A percentile compares a stretch with the other conserved stretches of the same genome.
Conservation (phyloP, 2,888 invertebrate species). For the Uloborus plumipes region DNA sequence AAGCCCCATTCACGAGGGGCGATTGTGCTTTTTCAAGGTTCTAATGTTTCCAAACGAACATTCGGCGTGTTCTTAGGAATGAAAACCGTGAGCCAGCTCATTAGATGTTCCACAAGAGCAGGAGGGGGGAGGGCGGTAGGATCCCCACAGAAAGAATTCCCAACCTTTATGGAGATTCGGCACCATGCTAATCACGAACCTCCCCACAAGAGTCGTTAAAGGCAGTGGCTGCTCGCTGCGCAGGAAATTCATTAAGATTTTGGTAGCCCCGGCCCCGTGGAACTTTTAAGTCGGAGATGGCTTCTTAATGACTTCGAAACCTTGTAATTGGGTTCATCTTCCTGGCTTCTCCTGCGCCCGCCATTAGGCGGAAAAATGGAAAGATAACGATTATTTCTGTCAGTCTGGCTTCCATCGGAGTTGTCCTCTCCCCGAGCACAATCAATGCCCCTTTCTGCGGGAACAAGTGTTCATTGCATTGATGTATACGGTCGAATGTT, state of each 20-base stretch:
- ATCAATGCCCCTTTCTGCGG: too few species aligned
- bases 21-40: too few species aligned
- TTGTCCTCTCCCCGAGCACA: too few species aligned
- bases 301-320: constrained; percentile 55
- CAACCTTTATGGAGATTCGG: constrained; percentile 13
- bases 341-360: constrained; percentile 4
- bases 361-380: constrained; percentile 26
- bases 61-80: too few species aligned
- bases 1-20: too few species aligned
- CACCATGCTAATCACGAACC: constrained; percentile 46
- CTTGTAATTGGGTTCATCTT: constrained; percentile 56
- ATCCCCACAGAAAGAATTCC: not conserved
- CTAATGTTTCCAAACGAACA: too few species aligned
- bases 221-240: constrained; percentile 32
- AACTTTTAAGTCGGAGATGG: constrained; percentile 31
- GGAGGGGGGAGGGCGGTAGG: too few species aligned
- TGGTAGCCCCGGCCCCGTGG: not conserved
- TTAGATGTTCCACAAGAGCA: too few species aligned
- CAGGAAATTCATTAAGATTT: constrained; percentile 58
- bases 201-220: constrained; percentile 43
- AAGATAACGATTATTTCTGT: constrained; percentile 41
- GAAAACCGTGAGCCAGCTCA: too few species aligned
- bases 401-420: not conserved
- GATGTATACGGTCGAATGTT: too few species aligned
- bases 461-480: too few species aligned